Evolutionary conservation across 2,888 invertebrate genomes (phyloP), one percentile per base, ranked within the genome.

Genomic region (Pachycephus smyrnensis): DNA sequence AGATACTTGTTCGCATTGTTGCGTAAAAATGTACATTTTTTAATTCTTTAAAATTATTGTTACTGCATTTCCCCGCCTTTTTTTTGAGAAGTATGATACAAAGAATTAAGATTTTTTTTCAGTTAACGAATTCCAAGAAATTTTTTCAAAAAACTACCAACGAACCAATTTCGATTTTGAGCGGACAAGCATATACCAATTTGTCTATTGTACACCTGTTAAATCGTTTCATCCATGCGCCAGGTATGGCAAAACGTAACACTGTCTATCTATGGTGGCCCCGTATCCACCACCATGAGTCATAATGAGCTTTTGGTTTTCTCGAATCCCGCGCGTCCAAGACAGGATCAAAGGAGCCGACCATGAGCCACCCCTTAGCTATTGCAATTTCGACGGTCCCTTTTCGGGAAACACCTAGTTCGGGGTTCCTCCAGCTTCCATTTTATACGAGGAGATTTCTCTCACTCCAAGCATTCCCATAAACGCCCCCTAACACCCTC

Each of bases 251-350:
- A 4, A 3, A 55, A 55, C 23, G 9, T 55, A 55, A 9, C 1
- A 23, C 40, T 23, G 23, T 40, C 6, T 55, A 9, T 55, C 15
- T 55, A 55, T 9, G 40, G 40, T 23, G 40, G 40, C 40, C 23
- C 40, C 2, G 40, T 55, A 55, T 55, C 40, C 23, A 6, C 40
- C 40, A 2, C 82, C 84, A 82, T 80, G 81, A 82, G 84, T 85
- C 85, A 79, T 79, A 79, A 86, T 84, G 86, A 86, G 85, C 79
- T 87, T 84, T 85, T 82, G 81, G 81, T 84, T 85, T 83, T 83
- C 40, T 23, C 40, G 40, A 55, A 55, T 55, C 40, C 40, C 77
- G 77, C 77, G 79, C 73, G 77, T 77, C 75, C 71, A 79, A 76
- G 68, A 75, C 75, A 80, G 73, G 82, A 78, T 77, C 76, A 86